Conservation (phyloP, 2,888 invertebrate species). For the Tetropium fuscum region DNA sequence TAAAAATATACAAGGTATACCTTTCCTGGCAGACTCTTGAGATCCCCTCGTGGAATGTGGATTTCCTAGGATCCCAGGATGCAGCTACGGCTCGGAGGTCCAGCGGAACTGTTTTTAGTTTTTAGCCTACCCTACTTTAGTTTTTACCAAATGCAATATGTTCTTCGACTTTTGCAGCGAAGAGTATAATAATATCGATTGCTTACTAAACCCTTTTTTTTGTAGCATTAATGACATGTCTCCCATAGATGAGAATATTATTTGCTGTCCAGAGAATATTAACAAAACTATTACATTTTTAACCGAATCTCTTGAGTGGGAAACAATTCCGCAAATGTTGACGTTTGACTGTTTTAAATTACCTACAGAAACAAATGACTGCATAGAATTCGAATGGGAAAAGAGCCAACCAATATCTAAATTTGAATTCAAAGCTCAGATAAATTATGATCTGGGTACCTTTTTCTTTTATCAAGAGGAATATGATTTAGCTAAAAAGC, state of each 20-base stretch:
- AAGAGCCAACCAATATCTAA: slow-evolving; percentile 73
- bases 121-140: too few species aligned
- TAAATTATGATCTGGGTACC: slow-evolving; percentile 77
- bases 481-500: slow-evolving; percentile 74
- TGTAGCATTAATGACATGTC: slow-evolving; percentile 58
- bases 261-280: slow-evolving; percentile 62
- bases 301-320: slow-evolving; percentile 57
- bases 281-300: slow-evolving; percentile 63
- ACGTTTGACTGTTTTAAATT: slow-evolving; percentile 70
- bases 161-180: too few species aligned
- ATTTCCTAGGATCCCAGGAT: too few species aligned
- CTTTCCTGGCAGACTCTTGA: too few species aligned
- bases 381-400: slow-evolving; percentile 77
- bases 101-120: too few species aligned
- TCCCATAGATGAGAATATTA: slow-evolving; percentile 59
- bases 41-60: too few species aligned
- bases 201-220: too few species aligned
- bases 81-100: too few species aligned
- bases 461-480: slow-evolving; percentile 79
- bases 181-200: too few species aligned
- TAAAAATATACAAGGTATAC: too few species aligned
- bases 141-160: too few species aligned
- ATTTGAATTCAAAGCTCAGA: slow-evolving; percentile 84
- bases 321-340: slow-evolving; percentile 59
- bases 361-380: slow-evolving; percentile 72